A percentile compares a stretch with the other conserved stretches of the same genome.
phyloP scores from a whole-genome alignment of 2,113 vertebrate species.

The Brienomyrus longianalis region DNA sequence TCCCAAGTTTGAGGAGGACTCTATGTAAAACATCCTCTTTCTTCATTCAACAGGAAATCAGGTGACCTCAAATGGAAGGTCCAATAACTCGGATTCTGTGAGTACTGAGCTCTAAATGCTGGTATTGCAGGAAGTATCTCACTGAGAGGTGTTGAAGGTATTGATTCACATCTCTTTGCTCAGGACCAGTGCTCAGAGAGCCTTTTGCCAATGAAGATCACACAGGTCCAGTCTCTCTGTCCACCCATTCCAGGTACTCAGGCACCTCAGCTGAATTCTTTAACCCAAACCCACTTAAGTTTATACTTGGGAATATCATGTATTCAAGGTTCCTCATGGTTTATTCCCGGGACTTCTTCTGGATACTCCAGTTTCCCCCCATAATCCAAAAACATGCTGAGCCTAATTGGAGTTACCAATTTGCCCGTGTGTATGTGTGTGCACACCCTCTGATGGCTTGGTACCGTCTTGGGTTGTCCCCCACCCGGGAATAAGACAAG shows the following conservation, averaged over 20 bases:
- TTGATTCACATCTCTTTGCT: not conserved
- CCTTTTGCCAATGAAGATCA: constrained; percentile 23
- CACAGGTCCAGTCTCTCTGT: not conserved
- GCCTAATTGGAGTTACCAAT: not conserved
- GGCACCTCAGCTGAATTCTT: not conserved
- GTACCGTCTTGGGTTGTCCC: not conserved
- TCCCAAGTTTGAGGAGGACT: not conserved
- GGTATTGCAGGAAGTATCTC: not conserved
- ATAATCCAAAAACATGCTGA: not conserved
- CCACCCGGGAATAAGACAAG: not conserved
- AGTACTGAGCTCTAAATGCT: constrained; percentile 15
- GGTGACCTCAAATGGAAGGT: not conserved
- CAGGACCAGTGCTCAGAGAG: constrained; percentile 44
- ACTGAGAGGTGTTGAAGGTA: not conserved
- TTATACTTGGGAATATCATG: not conserved
- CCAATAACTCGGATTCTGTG: constrained; percentile 30
- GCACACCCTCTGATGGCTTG: not conserved
- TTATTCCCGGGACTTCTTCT: not conserved
- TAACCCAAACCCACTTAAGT: not conserved
- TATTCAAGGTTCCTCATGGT: not conserved
- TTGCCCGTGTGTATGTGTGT: not conserved
- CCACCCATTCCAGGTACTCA: constrained; percentile 18
- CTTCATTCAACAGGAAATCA: not conserved
- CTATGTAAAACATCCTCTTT: not conserved
- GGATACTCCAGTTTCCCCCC: not conserved